Conservation (phyloP, 2,113 vertebrate genomes). For the Colossoma macropomum region DNA sequence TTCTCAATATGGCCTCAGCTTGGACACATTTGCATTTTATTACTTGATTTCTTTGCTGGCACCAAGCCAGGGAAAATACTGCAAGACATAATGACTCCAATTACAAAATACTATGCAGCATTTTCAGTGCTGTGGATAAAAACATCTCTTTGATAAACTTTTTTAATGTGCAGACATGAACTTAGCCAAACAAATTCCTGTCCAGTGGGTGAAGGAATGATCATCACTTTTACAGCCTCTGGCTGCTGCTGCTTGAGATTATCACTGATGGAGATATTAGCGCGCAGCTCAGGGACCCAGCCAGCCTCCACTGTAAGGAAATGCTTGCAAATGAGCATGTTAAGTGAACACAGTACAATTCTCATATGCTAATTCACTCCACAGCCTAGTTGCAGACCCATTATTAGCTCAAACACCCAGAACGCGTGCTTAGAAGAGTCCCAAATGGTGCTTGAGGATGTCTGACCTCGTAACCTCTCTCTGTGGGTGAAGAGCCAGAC, state of each 20-base stretch:
- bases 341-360: conserved; percentile 2
- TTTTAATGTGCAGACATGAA: neutral
- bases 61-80: neutral
- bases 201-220: neutral
- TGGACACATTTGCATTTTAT: too few species aligned
- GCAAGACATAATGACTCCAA: neutral
- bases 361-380: conserved; percentile 20
- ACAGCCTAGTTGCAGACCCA: neutral
- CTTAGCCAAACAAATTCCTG: neutral
- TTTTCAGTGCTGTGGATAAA: neutral
- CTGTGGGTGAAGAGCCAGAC: conserved; percentile 5
- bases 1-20: too few species aligned
- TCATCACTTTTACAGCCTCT: neutral
- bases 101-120: neutral
- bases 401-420: conserved; percentile 11
- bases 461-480: conserved; percentile 2
- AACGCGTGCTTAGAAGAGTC: neutral
- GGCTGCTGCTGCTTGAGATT: conserved; percentile 4
- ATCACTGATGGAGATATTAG: conserved; percentile 12
- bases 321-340: neutral
- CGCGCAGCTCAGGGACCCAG: neutral
- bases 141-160: neutral
- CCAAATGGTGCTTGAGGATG: conserved; percentile 18
- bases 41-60: too few species aligned
- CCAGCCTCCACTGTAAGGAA: neutral